A percentile compares a stretch with the other conserved stretches of the same genome.
phyloP scores from a whole-genome alignment of 2,888 invertebrate genomes.

The Tetramorium bicarinatum region DNA sequence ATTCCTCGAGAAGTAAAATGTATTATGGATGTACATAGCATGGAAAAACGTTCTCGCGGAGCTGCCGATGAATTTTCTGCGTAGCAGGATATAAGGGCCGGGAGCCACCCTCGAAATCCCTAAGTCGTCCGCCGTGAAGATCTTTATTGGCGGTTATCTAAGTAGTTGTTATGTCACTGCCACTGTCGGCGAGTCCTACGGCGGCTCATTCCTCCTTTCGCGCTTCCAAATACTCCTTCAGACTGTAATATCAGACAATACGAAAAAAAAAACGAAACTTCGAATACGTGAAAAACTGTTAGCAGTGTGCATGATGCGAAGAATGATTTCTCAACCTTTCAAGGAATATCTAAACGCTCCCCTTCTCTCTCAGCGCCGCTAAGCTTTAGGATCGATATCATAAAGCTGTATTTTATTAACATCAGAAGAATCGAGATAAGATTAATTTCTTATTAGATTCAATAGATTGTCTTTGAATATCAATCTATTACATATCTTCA shows the following conservation, averaged over 20 bases:
- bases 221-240: slow-evolving; percentile 62
- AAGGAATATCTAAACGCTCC: slow-evolving; percentile 1
- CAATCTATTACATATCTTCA: neutral
- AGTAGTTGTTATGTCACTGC: slow-evolving; percentile 50
- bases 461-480: neutral
- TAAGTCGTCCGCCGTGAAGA: slow-evolving; percentile 26
- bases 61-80: slow-evolving; percentile 44
- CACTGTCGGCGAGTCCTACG: slow-evolving; percentile 37
- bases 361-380: neutral
- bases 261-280: slow-evolving; percentile 62
- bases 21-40: slow-evolving; percentile 35
- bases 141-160: slow-evolving; percentile 54
- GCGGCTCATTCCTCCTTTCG: slow-evolving; percentile 53
- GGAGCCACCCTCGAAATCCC: slow-evolving; percentile 35
- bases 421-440: slow-evolving; percentile 29
- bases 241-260: slow-evolving; percentile 70
- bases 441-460: slow-evolving; percentile 9
- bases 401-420: slow-evolving; percentile 21
- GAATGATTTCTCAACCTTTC: slow-evolving; percentile 24
- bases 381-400: slow-evolving; percentile 26
- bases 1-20: slow-evolving; percentile 26
- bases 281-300: slow-evolving; percentile 38
- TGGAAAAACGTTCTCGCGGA: slow-evolving; percentile 33
- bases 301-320: slow-evolving; percentile 51
- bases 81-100: neutral